A percentile compares a stretch with the other conserved stretches of the same genome.
phyloP scores from a whole-genome alignment of 2,113 vertebrate genomes.

The Dicaeum eximium region DNA sequence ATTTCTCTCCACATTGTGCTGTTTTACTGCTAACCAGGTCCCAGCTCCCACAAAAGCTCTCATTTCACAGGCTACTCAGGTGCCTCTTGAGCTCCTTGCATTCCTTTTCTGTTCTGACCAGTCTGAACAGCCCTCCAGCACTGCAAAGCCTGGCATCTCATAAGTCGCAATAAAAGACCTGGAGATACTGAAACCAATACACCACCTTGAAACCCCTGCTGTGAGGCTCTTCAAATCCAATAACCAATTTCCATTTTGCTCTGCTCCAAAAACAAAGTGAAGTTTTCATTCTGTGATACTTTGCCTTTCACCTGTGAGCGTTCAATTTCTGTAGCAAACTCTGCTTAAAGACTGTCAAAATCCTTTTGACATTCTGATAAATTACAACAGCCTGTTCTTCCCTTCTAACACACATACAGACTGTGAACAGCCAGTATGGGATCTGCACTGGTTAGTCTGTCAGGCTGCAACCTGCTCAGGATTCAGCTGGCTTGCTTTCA shows the following conservation, averaged over 20 bases:
- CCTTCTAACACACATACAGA: not conserved
- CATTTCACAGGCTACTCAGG: not conserved
- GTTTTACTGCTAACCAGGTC: not conserved
- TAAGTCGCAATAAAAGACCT: not conserved
- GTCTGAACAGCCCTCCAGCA: not conserved
- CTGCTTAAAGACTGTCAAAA: slow-evolving; percentile 36
- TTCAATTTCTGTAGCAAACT: slow-evolving; percentile 25
- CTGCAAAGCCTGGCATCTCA: not conserved
- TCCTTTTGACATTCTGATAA: slow-evolving; percentile 31
- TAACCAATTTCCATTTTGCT: slow-evolving; percentile 19
- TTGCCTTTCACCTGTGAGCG: not conserved
- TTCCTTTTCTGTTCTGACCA: not conserved
- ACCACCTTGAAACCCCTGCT: not conserved
- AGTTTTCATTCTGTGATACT: not conserved
- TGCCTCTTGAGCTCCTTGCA: not conserved
- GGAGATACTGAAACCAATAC: not conserved
- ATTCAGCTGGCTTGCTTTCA: slow-evolving; percentile 8
- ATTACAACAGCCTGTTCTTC: slow-evolving; percentile 6
- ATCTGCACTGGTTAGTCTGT: not conserved
- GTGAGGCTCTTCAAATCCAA: not conserved
- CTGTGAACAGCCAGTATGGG: not conserved
- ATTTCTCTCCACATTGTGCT: not conserved
- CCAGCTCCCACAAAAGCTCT: not conserved
- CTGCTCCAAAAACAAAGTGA: slow-evolving; percentile 12
- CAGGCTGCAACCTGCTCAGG: not conserved